Percentiles rank a stretch among this genome's conserved stretches.
phyloP scores from a whole-genome alignment of 1,140 invertebrate species.

The Gerris buenoi region DNA sequence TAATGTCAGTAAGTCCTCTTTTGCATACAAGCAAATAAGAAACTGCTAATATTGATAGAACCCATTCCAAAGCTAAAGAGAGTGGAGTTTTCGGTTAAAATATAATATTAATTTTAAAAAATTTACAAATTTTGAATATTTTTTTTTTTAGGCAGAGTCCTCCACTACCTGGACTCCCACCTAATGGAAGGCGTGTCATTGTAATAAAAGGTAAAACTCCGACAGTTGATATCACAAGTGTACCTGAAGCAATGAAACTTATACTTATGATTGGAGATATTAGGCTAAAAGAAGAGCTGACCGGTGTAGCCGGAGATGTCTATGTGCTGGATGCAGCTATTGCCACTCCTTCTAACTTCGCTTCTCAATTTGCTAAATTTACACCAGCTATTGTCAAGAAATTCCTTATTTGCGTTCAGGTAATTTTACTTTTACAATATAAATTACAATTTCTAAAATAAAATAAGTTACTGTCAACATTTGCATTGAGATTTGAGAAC shows the following conservation, averaged over 20 bases:
- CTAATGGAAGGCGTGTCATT: conserved; percentile 57
- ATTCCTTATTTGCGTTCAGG: conserved; percentile 63
- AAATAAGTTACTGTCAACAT: too few relatives aligned
- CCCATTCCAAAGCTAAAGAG: too few relatives aligned
- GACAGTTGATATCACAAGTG: conserved; percentile 35
- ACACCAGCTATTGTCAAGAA: conserved; percentile 60
- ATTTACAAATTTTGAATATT: conserved; percentile 5
- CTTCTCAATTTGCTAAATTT: conserved; percentile 57
- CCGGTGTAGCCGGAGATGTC: conserved; percentile 64
- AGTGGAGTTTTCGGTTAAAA: too few relatives aligned
- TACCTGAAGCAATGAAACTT: conserved; percentile 56
- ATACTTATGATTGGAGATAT: conserved; percentile 68
- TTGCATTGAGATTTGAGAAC: too few relatives aligned
- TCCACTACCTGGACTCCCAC: conserved; percentile 57
- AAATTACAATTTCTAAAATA: too few relatives aligned
- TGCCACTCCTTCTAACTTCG: conserved; percentile 53
- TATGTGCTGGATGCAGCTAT: conserved; percentile 61
- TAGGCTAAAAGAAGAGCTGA: conserved; percentile 52
- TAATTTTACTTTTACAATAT: too few relatives aligned
- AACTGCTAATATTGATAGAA: too few relatives aligned
- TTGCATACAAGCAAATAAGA: too few relatives aligned
- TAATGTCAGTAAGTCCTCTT: too few relatives aligned
- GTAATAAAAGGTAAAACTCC: conserved; percentile 45
- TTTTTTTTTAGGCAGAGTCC: conserved; percentile 47
- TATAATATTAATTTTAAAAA: too few relatives aligned